phyloP scores from a whole-genome alignment of 2,888 invertebrate genomes.

The Trissoscelio sp. region DNA sequence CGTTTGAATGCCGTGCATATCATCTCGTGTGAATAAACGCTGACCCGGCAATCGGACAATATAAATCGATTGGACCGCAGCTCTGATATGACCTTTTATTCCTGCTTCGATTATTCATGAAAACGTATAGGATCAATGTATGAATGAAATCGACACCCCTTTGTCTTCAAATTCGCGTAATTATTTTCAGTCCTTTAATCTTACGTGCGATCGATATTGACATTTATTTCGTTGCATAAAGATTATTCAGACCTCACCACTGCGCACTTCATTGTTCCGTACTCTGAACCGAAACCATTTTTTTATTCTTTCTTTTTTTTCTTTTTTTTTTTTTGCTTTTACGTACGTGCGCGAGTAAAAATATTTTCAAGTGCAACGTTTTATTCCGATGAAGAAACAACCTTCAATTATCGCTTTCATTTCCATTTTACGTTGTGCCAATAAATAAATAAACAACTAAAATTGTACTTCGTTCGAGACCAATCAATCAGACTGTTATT shows the following conservation, averaged over 20 bases:
- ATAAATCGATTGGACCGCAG: constrained; percentile 55
- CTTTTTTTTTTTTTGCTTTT: no score
- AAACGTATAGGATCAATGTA: constrained; percentile 39
- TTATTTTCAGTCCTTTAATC: constrained; percentile 55
- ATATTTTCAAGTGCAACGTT: constrained; percentile 2
- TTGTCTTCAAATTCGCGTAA: constrained; percentile 54
- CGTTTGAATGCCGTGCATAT: constrained; percentile 37
- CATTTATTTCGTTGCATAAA: constrained; percentile 38
- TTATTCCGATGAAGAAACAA: neutral
- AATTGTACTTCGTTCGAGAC: neutral
- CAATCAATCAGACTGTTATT: neutral
- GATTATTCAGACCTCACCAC: neutral
- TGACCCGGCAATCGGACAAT: constrained; percentile 61
- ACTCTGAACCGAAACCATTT: neutral
- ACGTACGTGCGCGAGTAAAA: no score
- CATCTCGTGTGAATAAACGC: constrained; percentile 57
- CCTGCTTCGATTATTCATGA: constrained; percentile 57
- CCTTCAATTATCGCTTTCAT: neutral
- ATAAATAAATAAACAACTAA: neutral
- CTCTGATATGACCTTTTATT: constrained; percentile 57
- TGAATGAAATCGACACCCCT: constrained; percentile 56
- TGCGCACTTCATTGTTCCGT: neutral
- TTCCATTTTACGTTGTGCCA: neutral
- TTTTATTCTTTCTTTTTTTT: no score
- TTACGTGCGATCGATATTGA: constrained; percentile 46